A percentile compares a stretch with the other conserved stretches of the same genome.
Conservation (phyloP, 2,113 vertebrate genomes). For the Oryzias woworae region DNA sequence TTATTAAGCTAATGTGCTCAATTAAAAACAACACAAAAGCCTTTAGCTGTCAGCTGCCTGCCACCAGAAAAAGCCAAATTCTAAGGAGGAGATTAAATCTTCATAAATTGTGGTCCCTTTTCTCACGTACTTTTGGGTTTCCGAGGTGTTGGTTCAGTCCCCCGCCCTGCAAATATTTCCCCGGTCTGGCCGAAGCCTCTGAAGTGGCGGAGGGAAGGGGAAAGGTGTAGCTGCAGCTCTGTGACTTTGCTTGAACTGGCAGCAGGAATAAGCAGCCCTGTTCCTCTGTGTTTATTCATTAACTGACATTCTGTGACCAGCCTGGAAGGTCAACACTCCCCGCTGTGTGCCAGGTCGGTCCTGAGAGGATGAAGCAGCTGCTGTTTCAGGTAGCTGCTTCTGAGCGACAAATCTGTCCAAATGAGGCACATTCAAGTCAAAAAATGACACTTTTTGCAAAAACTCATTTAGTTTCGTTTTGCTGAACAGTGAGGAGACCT, state of each 20-base stretch:
- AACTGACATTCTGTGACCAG: constrained; percentile 59
- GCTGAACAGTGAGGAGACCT: too few species aligned
- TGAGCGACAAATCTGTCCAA: too few species aligned
- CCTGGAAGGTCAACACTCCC: constrained; percentile 47
- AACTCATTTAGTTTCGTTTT: too few species aligned
- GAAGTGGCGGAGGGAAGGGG: constrained; percentile 54
- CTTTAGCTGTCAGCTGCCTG: too few species aligned
- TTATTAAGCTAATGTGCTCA: neutral
- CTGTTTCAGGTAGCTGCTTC: neutral
- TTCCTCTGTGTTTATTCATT: constrained; percentile 59
- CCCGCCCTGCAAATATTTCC: constrained; percentile 69
- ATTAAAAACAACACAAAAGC: too few species aligned
- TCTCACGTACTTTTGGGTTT: constrained; percentile 11
- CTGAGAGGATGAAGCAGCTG: neutral
- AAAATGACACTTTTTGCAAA: too few species aligned
- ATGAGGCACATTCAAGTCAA: too few species aligned
- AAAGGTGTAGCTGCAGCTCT: constrained; percentile 57
- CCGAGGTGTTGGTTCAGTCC: constrained; percentile 35
- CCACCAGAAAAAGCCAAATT: too few species aligned
- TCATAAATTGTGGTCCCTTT: too few species aligned
- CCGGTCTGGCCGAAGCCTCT: constrained; percentile 48
- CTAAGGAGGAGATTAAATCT: too few species aligned
- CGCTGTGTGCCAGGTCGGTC: constrained; percentile 4
- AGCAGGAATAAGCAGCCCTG: constrained; percentile 42
- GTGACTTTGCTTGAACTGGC: constrained; percentile 35